These are phyloP conservation scores for Salvator merianae DNA, from an alignment of 2,113 vertebrate genomes.

Conservation along the genomic window DNA sequence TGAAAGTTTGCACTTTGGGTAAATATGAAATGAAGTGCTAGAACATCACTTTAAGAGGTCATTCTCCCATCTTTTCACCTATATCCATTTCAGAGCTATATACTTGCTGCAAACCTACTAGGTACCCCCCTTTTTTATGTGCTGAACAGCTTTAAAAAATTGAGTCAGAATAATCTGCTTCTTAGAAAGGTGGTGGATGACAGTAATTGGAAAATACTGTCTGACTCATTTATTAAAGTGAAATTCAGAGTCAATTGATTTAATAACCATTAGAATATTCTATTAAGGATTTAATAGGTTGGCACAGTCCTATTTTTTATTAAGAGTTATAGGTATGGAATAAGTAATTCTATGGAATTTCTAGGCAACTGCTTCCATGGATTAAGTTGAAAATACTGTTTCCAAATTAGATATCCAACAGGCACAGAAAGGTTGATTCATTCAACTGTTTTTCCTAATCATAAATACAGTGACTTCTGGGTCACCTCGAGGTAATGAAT, in stretches of 20 bases:
- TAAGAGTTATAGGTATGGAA: constrained; percentile 74
- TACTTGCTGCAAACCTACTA: constrained; percentile 25
- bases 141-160: constrained; percentile 74
- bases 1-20: constrained; percentile 53
- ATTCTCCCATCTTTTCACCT: constrained; percentile 17
- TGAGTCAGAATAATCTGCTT: constrained; percentile 75
- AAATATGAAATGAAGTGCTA: constrained; percentile 52
- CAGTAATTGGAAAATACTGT: constrained; percentile 80
- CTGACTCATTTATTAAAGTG: constrained; percentile 82
- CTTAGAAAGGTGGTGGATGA: constrained; percentile 78
- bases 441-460: neutral
- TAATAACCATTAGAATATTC: constrained; percentile 83
- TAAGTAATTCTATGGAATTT: constrained; percentile 56
- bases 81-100: constrained; percentile 49
- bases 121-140: constrained; percentile 31
- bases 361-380: constrained; percentile 52
- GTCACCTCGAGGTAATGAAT: neutral
- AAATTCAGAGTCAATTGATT: constrained; percentile 81
- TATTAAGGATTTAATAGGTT: constrained; percentile 78
- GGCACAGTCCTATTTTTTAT: constrained; percentile 72
- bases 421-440: constrained; percentile 30
- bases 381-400: constrained; percentile 53
- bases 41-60: constrained; percentile 48
- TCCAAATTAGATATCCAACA: constrained; percentile 53
- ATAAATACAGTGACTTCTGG: neutral